Conservation (phyloP, 2,888 invertebrate species). For the Pachliopta kotzebuea region DNA sequence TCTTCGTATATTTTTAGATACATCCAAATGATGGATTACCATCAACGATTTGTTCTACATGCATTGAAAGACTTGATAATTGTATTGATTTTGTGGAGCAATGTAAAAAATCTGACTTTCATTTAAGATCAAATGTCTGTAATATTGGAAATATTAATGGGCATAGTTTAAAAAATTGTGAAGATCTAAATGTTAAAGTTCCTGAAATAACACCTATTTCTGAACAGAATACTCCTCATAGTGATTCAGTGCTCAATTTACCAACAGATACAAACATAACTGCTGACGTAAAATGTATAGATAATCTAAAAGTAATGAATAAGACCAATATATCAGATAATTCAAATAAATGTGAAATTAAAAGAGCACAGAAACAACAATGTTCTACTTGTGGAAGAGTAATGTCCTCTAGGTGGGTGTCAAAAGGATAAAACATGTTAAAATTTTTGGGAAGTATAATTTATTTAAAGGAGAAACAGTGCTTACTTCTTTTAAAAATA, state of each 20-base stretch:
- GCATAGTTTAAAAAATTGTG: slow-evolving; percentile 27
- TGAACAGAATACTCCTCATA: slow-evolving; percentile 31
- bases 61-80: slow-evolving; percentile 50
- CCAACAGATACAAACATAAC: slow-evolving; percentile 35
- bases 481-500: no score
- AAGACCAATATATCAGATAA: slow-evolving; percentile 18
- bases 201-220: background rate
- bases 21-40: slow-evolving; percentile 60
- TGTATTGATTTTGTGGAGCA: slow-evolving; percentile 57
- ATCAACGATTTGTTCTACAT: slow-evolving; percentile 54
- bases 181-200: slow-evolving; percentile 12
- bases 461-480: no score
- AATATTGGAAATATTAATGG: background rate
- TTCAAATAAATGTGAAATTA: slow-evolving; percentile 35
- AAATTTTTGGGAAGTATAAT: background rate
- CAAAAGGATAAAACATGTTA: background rate
- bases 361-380: slow-evolving; percentile 53
- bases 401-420: slow-evolving; percentile 69
- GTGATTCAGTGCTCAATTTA: slow-evolving; percentile 38
- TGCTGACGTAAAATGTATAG: slow-evolving; percentile 23
- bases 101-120: slow-evolving; percentile 55
- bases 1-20: slow-evolving; percentile 47
- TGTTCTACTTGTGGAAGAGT: slow-evolving; percentile 77
- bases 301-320: slow-evolving; percentile 30
- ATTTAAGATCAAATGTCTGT: slow-evolving; percentile 4